These are phyloP conservation scores for Chaetoderma sp. DNA, from an alignment of 2,888 invertebrate genomes.

Conservation along the genomic window DNA sequence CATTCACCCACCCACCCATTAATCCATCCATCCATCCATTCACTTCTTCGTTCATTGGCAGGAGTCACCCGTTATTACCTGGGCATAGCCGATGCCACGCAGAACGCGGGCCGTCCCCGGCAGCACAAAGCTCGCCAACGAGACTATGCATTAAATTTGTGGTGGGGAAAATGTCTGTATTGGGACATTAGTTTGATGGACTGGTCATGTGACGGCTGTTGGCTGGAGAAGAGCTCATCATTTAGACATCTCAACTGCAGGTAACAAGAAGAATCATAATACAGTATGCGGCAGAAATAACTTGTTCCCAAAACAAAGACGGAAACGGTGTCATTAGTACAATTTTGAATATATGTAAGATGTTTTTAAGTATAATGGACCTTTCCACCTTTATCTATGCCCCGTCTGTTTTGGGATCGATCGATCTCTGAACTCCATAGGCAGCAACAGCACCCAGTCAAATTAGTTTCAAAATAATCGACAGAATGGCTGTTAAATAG, in stretches of 20 bases:
- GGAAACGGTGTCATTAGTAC: neutral
- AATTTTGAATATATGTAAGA: neutral
- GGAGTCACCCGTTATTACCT: conserved; percentile 54
- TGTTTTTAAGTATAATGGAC: too few species aligned
- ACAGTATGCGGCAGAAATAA: neutral
- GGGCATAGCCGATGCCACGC: conserved; percentile 58
- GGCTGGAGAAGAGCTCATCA: conserved; percentile 46
- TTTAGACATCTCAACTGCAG: conserved; percentile 53
- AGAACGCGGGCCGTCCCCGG: conserved; percentile 56
- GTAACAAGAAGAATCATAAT: too few species aligned
- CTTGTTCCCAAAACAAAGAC: neutral
- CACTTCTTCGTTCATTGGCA: too few species aligned
- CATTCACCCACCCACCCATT: too few species aligned
- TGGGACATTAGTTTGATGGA: conserved; percentile 47
- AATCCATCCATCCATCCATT: too few species aligned
- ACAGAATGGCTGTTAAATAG: too few species aligned
- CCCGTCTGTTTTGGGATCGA: too few species aligned
- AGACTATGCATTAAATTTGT: conserved; percentile 56
- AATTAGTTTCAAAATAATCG: too few species aligned
- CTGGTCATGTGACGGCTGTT: conserved; percentile 61
- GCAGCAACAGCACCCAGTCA: too few species aligned
- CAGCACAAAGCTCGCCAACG: conserved; percentile 53
- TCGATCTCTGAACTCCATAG: too few species aligned
- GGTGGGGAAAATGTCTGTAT: conserved; percentile 64
- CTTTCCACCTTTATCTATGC: too few species aligned